A percentile compares a stretch with the other conserved stretches of the same genome.
Evolutionary conservation across 2,113 vertebrate genomes (phyloP).

Genomic region (Oxygymnocypris stewartii): DNA sequence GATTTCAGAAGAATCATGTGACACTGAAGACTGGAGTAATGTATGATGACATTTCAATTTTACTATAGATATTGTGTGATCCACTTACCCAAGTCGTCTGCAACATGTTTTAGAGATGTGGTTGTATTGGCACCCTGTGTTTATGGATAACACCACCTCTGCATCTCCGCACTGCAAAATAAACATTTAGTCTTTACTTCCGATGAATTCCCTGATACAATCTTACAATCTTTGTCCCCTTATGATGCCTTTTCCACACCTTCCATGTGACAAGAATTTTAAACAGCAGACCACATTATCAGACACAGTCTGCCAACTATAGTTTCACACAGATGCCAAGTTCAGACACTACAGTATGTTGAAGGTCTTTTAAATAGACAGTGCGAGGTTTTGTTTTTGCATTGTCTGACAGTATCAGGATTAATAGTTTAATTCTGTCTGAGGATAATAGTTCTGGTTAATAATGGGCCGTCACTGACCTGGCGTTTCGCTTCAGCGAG

Average conservation of each 20-base stretch:
- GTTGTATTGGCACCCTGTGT: slow-evolving; percentile 85
- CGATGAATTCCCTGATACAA: not conserved
- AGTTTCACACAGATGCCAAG: slow-evolving; percentile 35
- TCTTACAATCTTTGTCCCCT: not conserved
- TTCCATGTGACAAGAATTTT: not conserved
- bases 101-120: slow-evolving; percentile 85
- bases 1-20: too few relatives aligned
- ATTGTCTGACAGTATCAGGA: not conserved
- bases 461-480: not conserved
- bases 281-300: not conserved
- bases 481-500: not conserved
- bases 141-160: slow-evolving; percentile 80
- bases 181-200: slow-evolving; percentile 34
- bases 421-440: not conserved
- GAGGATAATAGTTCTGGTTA: slow-evolving; percentile 11
- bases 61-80: too few relatives aligned
- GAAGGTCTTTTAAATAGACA: slow-evolving; percentile 12
- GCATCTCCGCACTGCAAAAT: slow-evolving; percentile 79
- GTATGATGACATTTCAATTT: too few relatives aligned
- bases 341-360: not conserved
- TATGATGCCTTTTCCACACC: not conserved
- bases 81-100: slow-evolving; percentile 84
- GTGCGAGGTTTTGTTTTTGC: not conserved
- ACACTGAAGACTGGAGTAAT: too few relatives aligned
- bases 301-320: not conserved